Percentiles rank a stretch among this genome's conserved stretches.
These are phyloP conservation scores for Drosophila nigromelanica DNA, from an alignment of 1,140 invertebrate species.

Conservation along the genomic window DNA sequence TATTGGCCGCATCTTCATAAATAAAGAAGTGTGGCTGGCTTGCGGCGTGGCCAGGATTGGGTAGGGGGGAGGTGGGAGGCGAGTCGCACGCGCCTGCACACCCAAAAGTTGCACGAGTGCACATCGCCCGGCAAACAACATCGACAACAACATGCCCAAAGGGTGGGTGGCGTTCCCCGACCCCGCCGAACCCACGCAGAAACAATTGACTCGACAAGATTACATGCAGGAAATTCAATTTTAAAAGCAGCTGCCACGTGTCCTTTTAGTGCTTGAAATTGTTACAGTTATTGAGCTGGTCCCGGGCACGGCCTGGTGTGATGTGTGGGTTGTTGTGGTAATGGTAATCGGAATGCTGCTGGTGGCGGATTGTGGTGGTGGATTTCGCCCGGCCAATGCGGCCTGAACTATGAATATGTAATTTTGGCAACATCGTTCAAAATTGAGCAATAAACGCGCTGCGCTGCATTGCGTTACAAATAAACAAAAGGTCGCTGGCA, in stretches of 20 bases:
- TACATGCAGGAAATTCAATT: constrained; percentile 84
- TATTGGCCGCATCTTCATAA: constrained; percentile 79
- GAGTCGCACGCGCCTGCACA: constrained; percentile 39
- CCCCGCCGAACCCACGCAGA: constrained; percentile 39
- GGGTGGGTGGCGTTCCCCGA: background rate
- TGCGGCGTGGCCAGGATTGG: background rate
- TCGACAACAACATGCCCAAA: constrained; percentile 6
- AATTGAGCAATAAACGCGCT: constrained; percentile 75
- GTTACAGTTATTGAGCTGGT: constrained; percentile 70
- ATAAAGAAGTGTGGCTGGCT: constrained; percentile 61
- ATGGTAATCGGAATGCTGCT: constrained; percentile 26
- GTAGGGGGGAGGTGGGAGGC: background rate
- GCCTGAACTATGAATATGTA: constrained; percentile 68
- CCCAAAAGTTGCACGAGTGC: constrained; percentile 49
- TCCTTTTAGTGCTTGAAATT: constrained; percentile 83
- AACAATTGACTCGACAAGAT: constrained; percentile 83
- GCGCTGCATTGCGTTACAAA: constrained; percentile 70
- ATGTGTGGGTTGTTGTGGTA: constrained; percentile 25
- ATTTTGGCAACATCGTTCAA: constrained; percentile 60
- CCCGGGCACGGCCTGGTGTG: constrained; percentile 1
- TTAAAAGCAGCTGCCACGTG: constrained; percentile 84
- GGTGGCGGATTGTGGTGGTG: constrained; percentile 1
- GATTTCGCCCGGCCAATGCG: constrained; percentile 16
- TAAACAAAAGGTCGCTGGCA: constrained; percentile 57
- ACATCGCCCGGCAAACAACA: constrained; percentile 35